Conservation (phyloP, 2,113 vertebrate genomes). For the Sprattus sprattus region DNA sequence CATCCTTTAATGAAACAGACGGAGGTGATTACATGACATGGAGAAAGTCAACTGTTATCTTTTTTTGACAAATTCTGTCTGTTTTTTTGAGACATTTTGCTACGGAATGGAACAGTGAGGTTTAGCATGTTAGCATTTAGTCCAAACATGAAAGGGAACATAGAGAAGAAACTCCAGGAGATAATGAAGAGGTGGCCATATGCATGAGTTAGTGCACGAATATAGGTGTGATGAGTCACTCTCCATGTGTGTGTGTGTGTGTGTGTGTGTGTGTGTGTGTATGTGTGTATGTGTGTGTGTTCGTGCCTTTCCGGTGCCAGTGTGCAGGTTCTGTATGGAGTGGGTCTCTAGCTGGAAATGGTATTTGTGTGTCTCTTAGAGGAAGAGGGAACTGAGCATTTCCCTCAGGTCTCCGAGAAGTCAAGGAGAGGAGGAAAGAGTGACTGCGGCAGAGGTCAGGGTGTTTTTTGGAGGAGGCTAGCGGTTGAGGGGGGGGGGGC, state of each 20-base stretch:
- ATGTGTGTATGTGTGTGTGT: not conserved
- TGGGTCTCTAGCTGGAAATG: not conserved
- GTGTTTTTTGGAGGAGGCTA: conserved; percentile 65
- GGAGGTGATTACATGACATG: not conserved
- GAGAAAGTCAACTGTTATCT: not conserved
- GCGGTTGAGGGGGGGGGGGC: conserved; percentile 17
- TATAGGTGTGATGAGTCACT: not conserved
- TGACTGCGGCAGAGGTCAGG: conserved; percentile 62
- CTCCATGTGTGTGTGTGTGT: not conserved
- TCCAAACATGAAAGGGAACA: not conserved
- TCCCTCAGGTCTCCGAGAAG: not conserved
- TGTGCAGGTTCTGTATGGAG: not conserved
- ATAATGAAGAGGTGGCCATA: not conserved
- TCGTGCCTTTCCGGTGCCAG: not conserved
- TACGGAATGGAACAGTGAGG: not conserved
- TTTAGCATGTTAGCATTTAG: no score
- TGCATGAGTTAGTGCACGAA: not conserved
- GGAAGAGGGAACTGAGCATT: not conserved
- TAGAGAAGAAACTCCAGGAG: not conserved
- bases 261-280: not conserved
- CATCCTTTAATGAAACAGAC: not conserved
- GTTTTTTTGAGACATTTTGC: not conserved
- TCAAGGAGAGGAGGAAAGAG: conserved; percentile 30
- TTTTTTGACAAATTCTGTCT: not conserved
- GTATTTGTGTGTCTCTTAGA: not conserved